A percentile compares a stretch with the other conserved stretches of the same genome.
Conservation (phyloP, 2,113 vertebrate species). For the Mesoclemmys tuberculata region DNA sequence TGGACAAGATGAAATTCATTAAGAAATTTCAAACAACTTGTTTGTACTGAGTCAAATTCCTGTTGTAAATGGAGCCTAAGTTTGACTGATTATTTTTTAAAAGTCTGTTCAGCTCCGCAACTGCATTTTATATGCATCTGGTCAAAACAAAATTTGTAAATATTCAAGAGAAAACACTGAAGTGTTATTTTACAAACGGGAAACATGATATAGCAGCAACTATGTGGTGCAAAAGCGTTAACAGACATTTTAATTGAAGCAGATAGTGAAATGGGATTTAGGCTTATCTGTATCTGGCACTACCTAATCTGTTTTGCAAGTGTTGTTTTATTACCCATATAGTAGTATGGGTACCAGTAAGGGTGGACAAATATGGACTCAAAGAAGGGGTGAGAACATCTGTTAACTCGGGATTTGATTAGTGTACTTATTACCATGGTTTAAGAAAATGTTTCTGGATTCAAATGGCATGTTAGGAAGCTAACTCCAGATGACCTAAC, state of each 20-base stretch:
- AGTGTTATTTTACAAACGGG: neutral
- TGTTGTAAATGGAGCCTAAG: neutral
- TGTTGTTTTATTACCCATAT: neutral
- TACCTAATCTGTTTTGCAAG: neutral
- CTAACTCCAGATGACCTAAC: neutral
- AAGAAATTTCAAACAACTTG: neutral
- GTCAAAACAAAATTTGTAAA: accelerated
- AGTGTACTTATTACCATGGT: neutral
- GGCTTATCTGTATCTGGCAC: neutral
- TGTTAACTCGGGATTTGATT: neutral
- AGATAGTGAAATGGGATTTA: neutral
- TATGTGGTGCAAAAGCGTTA: neutral
- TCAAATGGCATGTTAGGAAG: neutral
- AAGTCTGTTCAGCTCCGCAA: neutral
- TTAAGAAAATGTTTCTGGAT: neutral
- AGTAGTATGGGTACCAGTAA: neutral
- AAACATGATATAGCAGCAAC: neutral
- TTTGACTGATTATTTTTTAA: neutral
- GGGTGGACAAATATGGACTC: neutral
- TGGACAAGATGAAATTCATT: neutral
- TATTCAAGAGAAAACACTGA: neutral
- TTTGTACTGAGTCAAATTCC: neutral
- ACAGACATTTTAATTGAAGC: neutral
- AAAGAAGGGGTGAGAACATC: neutral
- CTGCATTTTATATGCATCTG: neutral